Percentiles rank a stretch among this genome's conserved stretches.
phyloP scores from a whole-genome alignment of 2,797 vertebrate genomes.

The Propithecus deckenii region DNA sequence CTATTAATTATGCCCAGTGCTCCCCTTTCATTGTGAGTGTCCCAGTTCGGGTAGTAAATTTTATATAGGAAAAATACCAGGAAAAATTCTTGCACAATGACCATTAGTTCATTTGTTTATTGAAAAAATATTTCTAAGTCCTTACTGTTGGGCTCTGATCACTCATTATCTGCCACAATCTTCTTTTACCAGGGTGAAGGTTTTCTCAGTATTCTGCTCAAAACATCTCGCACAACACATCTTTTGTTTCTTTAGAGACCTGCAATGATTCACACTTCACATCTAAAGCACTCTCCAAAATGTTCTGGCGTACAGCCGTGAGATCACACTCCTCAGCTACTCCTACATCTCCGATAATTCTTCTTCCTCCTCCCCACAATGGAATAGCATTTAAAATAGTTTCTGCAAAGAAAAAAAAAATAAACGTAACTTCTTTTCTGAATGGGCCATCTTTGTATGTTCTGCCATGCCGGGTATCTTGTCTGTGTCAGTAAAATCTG shows the following conservation, averaged over 20 bases:
- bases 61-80: not conserved
- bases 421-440: not conserved
- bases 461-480: not conserved
- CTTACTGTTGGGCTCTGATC: not conserved
- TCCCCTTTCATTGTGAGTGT: not conserved
- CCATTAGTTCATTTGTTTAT: not conserved
- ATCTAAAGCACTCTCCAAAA: not conserved
- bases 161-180: not conserved
- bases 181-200: not conserved
- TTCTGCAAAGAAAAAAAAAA: not conserved
- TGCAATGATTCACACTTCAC: not conserved
- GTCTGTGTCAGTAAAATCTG: not conserved
- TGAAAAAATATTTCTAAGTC: not conserved
- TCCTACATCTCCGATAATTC: not conserved
- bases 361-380: not conserved
- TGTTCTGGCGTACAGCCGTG: not conserved
- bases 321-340: not conserved
- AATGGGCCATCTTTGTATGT: not conserved
- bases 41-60: not conserved
- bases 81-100: not conserved
- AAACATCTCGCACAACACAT: not conserved
- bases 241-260: not conserved
- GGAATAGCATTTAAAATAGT: not conserved
- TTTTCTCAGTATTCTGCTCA: conserved; percentile 17
- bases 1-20: not conserved